A percentile compares a stretch with the other conserved stretches of the same genome.
These are phyloP conservation scores for Melanotaenia parkinsoni DNA, from an alignment of 2,797 vertebrate species.

Conservation along the genomic window DNA sequence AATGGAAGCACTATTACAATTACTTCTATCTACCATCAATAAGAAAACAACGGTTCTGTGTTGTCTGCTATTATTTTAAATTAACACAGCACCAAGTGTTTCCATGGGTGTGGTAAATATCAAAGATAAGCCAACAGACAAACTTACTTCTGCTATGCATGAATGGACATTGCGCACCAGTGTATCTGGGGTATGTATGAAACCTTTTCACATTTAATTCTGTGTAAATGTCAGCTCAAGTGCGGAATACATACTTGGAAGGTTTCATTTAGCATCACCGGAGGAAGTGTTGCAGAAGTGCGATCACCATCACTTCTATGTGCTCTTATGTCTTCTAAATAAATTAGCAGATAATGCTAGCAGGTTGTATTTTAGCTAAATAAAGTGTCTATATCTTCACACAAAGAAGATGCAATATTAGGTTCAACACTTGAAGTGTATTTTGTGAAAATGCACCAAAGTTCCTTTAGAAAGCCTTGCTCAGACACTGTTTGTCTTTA, in stretches of 20 bases:
- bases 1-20: conserved; percentile 29
- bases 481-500: conserved; percentile 37
- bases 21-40: conserved; percentile 15
- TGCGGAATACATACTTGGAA: neutral
- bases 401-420: conserved; percentile 11
- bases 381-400: neutral
- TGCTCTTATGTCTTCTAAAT: conserved; percentile 41
- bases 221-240: conserved; percentile 14
- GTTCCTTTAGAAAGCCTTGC: conserved; percentile 40
- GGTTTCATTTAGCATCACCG: neutral
- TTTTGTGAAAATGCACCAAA: conserved; percentile 43
- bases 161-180: neutral
- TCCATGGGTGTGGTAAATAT: conserved; percentile 2
- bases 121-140: conserved; percentile 30
- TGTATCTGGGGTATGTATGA: conserved; percentile 15
- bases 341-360: conserved; percentile 20
- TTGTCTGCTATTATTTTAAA: conserved; percentile 23
- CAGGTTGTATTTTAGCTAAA: conserved; percentile 30
- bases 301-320: conserved; percentile 32
- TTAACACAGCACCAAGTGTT: neutral
- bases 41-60: conserved; percentile 17
- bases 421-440: conserved; percentile 27
- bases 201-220: conserved; percentile 21
- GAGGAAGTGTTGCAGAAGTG: conserved; percentile 20
- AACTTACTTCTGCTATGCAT: conserved; percentile 18